Evolutionary conservation across 2,797 vertebrate genomes (phyloP).

Genomic region (Oreortyx pictus): DNA sequence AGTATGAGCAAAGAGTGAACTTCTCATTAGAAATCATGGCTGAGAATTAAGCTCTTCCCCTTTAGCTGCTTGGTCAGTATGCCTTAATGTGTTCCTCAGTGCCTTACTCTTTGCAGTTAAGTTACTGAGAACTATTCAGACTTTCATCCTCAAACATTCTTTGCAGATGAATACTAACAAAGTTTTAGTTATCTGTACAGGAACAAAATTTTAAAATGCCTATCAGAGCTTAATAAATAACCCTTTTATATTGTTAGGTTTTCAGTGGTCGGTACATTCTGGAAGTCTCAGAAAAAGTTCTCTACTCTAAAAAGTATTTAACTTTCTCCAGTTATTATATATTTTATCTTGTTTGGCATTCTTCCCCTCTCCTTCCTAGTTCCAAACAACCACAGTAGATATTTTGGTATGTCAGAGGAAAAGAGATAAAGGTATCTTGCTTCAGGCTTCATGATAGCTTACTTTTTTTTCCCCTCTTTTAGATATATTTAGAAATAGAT

Average conservation of each 20-base stretch:
- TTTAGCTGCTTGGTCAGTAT: background rate
- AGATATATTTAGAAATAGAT: background rate
- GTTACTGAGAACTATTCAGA: background rate
- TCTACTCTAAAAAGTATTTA: background rate
- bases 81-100: background rate
- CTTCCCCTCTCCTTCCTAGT: background rate
- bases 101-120: background rate
- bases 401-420: constrained; percentile 1
- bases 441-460: background rate
- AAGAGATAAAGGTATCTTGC: constrained; percentile 18
- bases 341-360: background rate
- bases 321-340: background rate
- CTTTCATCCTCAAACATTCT: background rate
- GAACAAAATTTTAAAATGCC: background rate
- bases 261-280: background rate
- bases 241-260: background rate
- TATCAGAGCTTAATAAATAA: background rate
- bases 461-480: background rate
- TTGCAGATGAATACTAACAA: background rate
- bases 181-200: background rate
- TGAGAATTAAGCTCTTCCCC: background rate
- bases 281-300: background rate
- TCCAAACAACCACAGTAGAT: background rate
- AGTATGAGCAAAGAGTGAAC: background rate
- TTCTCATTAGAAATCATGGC: background rate